Conservation (phyloP, 2,797 vertebrate genomes). For the Hydrocynus forskahlii region DNA sequence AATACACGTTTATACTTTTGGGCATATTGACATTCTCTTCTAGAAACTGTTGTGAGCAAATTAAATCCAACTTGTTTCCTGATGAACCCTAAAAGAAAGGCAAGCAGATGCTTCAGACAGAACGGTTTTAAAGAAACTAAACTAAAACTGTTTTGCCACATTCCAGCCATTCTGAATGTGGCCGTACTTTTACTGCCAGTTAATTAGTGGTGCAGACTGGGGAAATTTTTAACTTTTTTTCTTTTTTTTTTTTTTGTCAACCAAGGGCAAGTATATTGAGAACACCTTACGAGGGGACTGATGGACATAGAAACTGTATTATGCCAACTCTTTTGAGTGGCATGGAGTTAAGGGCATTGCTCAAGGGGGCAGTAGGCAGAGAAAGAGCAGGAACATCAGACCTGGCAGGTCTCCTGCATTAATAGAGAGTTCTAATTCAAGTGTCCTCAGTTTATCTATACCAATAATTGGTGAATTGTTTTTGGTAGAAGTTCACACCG, state of each 20-base stretch:
- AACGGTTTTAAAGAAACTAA: not conserved
- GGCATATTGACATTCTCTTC: too few species aligned
- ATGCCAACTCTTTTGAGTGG: not conserved
- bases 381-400: not conserved
- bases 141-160: not conserved
- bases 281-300: not conserved
- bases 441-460: not conserved
- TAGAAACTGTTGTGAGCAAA: not conserved
- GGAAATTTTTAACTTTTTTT: conserved; percentile 20
- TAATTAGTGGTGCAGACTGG: not conserved
- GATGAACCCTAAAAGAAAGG: not conserved
- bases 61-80: not conserved
- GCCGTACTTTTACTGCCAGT: not conserved
- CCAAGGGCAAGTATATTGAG: not conserved
- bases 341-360: not conserved
- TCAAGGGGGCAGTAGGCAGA: not conserved
- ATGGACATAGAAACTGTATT: not conserved
- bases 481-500: too few species aligned
- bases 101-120: not conserved
- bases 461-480: too few species aligned
- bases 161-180: not conserved
- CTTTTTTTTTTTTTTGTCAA: too few species aligned
- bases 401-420: not conserved
- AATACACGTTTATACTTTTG: too few species aligned
- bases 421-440: not conserved